Evolutionary conservation across 30 jellyfish, hydroid and myxozoan species (phyloP), one percentile per base, ranked within the genome.

Genomic region (Rhopilema esculentum): DNA sequence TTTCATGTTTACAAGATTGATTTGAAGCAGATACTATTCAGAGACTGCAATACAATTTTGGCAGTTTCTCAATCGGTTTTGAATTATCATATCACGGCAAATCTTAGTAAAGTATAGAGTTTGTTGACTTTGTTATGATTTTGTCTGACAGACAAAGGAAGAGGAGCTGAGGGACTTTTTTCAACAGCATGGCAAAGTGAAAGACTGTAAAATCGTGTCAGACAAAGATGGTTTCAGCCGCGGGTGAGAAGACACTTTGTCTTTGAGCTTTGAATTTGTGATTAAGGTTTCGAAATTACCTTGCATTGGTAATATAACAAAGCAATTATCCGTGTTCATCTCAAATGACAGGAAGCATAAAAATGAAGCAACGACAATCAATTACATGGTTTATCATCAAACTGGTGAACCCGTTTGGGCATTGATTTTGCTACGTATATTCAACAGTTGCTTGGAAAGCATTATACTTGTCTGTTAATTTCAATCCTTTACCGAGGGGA

Each of bases 181-280:
- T 84, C 83, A 87, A 63, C 83, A 90, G 68, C 92, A 95, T 48
- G 99, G 99, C 21, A 95, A 95, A 82, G 96, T 95, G 24, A 95
- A 95, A 74, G 99, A 95, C 83, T 95, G 99, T 68, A 95, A 95
- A 81, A 95, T 95, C 27, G 97, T 95, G 16, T 78, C 93, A 63
- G 99, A 95, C 71, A 95, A 95, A 53, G 98, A 95, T 77, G 97
- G 99, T 30, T 83, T 85, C 91, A 95, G 99, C 84, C 92, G 99
- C 33, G 99, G 99, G 99, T 90, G 84, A 70, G 97, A 72, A 29
- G n/a, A 23, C 22, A 49, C 48, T 16, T 52, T 57, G 12, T 40
- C 57, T 6, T 2, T 2, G 12, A 40, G 6, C 57, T 6, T 40
- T 40, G 6, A 26, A 4, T 64, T 64, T 16, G 8, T 16, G 16